Evolutionary conservation across 2,888 invertebrate genomes (phyloP), one percentile per base, ranked within the genome.

Genomic region (Ellobium chinense): DNA sequence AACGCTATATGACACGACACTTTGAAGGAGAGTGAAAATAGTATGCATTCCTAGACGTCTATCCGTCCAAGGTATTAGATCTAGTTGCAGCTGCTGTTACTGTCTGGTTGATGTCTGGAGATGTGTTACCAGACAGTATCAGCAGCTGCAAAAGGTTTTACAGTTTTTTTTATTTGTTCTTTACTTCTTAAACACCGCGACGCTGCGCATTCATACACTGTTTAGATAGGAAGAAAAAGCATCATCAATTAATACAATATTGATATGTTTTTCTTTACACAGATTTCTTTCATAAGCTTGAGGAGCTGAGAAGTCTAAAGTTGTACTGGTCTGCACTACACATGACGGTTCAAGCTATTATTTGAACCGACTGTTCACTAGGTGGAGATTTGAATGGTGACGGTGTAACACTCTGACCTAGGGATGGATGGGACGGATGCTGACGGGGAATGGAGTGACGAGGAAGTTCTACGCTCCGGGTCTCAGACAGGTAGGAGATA

Each of bases 401-500:
- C 36, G 12, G 62, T 62, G 62, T n/a, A 18, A 1, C 27, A 18
- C 62, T 7, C 29, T 31, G n/a, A 29, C 63, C n/a, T n/a, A 36
- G 34, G 68, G 66, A 79, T 77, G 77, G 82, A 84, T 37, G 79
- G 66, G 2, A 74, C 65, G 18, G 85, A 83, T 54, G 85, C 82
- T 24, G 83, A 85, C 37, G 85, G 76, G 9, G 85, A 85, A 56
- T 85, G 85, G 77, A 87, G 87, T 74, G 89, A 89, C 29, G 89
- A 78, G 4, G 78, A 78, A 12, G 2, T 34, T 18, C 46, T 37
- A 4, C 12, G 21, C 2, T 31, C 58, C 21, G 37, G 58, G 7
- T 58, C 29, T n/a, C 46, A 72, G 2, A 54, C 72, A 76, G 72
- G 70, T 76, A 36, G 18, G 46, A 12, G n/a, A n/a, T n/a, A n/a